Base-by-base conservation (phyloP, 1,140 invertebrate species). In the Leptopilina clavipes region DNA sequence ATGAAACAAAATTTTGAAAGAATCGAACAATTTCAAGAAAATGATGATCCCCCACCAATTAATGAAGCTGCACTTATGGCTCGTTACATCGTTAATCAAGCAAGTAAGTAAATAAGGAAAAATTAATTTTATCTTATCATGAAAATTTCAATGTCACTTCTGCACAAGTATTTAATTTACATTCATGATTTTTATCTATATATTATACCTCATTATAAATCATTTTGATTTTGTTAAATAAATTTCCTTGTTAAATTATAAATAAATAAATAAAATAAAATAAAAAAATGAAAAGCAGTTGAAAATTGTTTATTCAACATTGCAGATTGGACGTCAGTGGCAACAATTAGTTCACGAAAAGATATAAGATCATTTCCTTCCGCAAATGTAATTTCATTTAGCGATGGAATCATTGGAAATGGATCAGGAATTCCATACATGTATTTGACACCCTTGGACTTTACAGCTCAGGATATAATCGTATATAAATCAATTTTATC, bases 361-460 rank as follows among this genome's bases (percentile, higher is more conserved):
- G 87, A 91, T 2, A 93, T 94, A 1, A 84, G 90, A 79, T 92
- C 92, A 0, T 96, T 92, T 87, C 96, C 96, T 1, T 95, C 95
- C 86, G 93, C 93, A 1, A 95, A 94, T 81, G 91, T 97, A 2
- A 92, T 94, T 76, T 94, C 95, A 0, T 91, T 95, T 3, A 93
- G 93, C 72, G 96, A 97, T 88, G 95, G 95, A 0, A 90, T 92
- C 0, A 74, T 91, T 31, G 87, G 88, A 19, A 94, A 94, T 75
- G 95, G 95, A 17, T 94, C 93, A 1, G 96, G 96, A 43, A 87
- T 93, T 45, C 95, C 95, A 19, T 96, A 95, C 78, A 92, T 96
- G 80, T 95, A 95, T 85, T 90, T 96, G 76, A 95, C 95, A 10
- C 93, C 93, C 17, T 85, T 96, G 87, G 96, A 96, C 83, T 93